phyloP scores from a whole-genome alignment of 2,113 vertebrate species.

The Scomber japonicus region DNA sequence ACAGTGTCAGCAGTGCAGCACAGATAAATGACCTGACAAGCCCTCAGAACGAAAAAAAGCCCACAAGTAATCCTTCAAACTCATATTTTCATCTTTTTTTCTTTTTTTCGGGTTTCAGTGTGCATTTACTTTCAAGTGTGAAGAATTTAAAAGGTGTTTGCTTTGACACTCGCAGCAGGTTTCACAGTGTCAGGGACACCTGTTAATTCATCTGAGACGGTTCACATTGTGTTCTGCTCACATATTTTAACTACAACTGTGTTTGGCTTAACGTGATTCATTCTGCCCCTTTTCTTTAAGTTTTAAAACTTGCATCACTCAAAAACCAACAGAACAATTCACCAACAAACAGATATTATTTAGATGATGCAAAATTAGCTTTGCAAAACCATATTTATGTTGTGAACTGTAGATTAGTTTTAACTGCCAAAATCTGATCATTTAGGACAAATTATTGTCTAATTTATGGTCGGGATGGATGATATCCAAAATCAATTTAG shows the following conservation, averaged over 20 bases:
- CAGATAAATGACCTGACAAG: constrained; percentile 63
- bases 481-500: not conserved
- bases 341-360: no score
- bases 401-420: no score
- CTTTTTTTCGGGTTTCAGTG: not conserved
- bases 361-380: no score
- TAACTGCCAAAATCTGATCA: no score
- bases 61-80: constrained; percentile 17
- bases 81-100: not conserved
- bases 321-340: no score
- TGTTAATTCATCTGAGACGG: not conserved
- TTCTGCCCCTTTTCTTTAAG: not conserved
- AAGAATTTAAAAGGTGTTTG: not conserved
- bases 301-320: no score
- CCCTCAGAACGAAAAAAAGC: constrained; percentile 16
- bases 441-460: not conserved
- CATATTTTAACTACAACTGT: not conserved
- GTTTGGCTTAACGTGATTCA: no score
- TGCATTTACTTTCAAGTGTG: not conserved
- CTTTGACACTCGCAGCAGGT: not conserved
- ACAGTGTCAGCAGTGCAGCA: constrained; percentile 43
- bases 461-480: not conserved
- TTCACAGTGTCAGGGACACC: not conserved
- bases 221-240: not conserved
- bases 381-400: no score